These are phyloP conservation scores for Xiphophorus couchianus DNA, from an alignment of 2,113 vertebrate species.

Conservation along the genomic window DNA sequence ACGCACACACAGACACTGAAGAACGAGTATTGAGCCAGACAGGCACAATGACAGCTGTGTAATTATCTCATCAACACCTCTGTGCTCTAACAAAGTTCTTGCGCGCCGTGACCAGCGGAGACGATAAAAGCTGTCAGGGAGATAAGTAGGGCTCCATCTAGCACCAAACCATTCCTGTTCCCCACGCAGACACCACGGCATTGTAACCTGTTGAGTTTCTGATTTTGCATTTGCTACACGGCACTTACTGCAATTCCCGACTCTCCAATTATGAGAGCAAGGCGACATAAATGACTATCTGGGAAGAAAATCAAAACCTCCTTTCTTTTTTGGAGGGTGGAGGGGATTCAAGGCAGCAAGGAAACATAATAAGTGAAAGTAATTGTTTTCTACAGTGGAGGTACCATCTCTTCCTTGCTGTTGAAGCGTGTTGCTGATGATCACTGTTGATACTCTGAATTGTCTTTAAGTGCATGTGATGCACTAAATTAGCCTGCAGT, in stretches of 20 bases:
- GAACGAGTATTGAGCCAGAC: constrained; percentile 44
- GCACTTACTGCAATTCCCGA: constrained; percentile 28
- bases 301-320: no score
- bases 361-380: no score
- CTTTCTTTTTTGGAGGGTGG: no score
- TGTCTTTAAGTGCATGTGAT: no score
- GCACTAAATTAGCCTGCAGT: no score
- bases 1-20: constrained; percentile 13
- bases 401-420: no score
- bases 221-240: constrained; percentile 31
- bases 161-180: constrained; percentile 6
- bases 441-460: no score
- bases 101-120: constrained; percentile 10
- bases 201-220: background rate
- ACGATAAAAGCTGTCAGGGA: constrained; percentile 61
- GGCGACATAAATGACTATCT: no score
- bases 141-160: constrained; percentile 46
- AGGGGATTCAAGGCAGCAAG: no score
- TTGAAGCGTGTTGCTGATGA: no score
- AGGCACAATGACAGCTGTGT: constrained; percentile 62
- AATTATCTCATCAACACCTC: constrained; percentile 77
- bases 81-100: constrained; percentile 62
- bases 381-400: no score
- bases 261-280: constrained; percentile 48
- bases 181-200: background rate